Percentiles rank a stretch among this genome's conserved stretches.
Conservation (phyloP, 2,113 vertebrate species). For the Syrmaticus mikado region DNA sequence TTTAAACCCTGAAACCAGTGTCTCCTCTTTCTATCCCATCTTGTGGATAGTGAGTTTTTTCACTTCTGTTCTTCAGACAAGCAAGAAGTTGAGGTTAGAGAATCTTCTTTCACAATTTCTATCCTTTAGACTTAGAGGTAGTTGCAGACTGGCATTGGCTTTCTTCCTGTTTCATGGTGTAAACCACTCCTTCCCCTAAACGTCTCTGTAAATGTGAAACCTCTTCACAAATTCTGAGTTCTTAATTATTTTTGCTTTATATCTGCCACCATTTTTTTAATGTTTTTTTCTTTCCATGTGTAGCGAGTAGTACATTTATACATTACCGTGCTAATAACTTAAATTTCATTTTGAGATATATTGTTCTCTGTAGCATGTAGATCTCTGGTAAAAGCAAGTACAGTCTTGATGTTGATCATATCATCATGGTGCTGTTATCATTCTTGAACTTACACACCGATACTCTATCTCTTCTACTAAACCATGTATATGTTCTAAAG, state of each 20-base stretch:
- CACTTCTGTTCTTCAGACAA: neutral
- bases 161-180: neutral
- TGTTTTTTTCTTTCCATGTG: neutral
- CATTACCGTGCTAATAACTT: neutral
- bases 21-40: neutral
- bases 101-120: neutral
- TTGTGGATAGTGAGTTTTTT: neutral
- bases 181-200: neutral
- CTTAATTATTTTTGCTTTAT: neutral
- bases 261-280: neutral
- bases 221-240: neutral
- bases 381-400: neutral
- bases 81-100: neutral
- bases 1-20: neutral
- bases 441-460: neutral
- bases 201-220: neutral
- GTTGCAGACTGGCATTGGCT: neutral
- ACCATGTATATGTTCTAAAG: fast-evolving
- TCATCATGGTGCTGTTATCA: neutral
- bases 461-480: neutral
- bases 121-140: neutral
- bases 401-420: neutral
- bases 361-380: neutral
- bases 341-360: neutral
- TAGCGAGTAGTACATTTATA: fast-evolving